Conservation (phyloP, 2,888 invertebrate genomes). For the Pelosia muscerda region DNA sequence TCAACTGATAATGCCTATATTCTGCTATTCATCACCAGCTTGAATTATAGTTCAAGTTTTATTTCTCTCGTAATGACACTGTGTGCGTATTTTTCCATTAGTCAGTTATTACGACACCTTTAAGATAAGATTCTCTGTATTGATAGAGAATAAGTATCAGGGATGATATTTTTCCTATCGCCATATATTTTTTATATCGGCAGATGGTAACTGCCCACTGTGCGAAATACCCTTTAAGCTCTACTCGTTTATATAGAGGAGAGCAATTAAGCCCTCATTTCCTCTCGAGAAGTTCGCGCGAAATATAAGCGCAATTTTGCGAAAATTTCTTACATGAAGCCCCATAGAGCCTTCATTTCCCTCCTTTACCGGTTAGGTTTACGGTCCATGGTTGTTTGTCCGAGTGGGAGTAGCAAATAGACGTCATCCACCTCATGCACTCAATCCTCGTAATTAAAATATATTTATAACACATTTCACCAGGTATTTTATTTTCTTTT, state of each 20-base stretch:
- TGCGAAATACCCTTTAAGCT: background rate
- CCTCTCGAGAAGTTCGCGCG: background rate
- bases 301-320: background rate
- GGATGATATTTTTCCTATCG: too few species aligned
- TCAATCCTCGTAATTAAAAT: too few species aligned
- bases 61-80: too few species aligned
- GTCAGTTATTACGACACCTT: too few species aligned
- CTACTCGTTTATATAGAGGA: background rate
- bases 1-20: too few species aligned
- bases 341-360: background rate
- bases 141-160: too few species aligned
- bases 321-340: background rate
- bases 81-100: too few species aligned
- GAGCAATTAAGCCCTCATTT: background rate
- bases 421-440: too few species aligned
- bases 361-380: background rate
- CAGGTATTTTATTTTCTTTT: background rate
- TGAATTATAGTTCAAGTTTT: too few species aligned
- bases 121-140: too few species aligned
- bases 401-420: too few species aligned
- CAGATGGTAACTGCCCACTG: background rate
- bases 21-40: too few species aligned
- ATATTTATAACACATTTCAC: background rate
- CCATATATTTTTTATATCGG: background rate
- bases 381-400: background rate